Conservation (phyloP, 2,888 invertebrate genomes). For the Penaeus monodon region DNA sequence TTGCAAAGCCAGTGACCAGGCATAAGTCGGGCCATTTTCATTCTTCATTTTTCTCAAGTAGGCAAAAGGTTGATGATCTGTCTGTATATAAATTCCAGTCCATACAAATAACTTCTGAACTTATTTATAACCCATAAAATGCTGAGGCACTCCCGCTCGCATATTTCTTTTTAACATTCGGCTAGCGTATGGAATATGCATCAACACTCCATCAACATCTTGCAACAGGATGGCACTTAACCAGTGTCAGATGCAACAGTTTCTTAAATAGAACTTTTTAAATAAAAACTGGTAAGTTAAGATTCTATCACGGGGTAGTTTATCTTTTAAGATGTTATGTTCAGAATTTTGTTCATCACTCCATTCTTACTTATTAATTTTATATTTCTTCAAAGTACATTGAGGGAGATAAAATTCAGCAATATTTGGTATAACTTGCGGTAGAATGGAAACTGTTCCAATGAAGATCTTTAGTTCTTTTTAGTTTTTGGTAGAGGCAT, state of each 20-base stretch:
- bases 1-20: constrained; percentile 63
- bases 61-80: constrained; percentile 65
- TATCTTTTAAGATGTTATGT: neutral
- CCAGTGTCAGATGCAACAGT: constrained; percentile 8
- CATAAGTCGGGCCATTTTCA: constrained; percentile 59
- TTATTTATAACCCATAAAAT: constrained; percentile 66
- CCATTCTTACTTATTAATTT: neutral
- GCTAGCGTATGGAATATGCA: constrained; percentile 14
- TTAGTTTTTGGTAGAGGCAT: constrained; percentile 3
- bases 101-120: constrained; percentile 65
- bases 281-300: neutral
- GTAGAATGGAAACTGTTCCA: neutral
- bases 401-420: constrained; percentile 4
- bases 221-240: constrained; percentile 13
- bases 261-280: neutral
- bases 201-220: neutral
- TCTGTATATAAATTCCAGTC: constrained; percentile 65
- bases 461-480: neutral
- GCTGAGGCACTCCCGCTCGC: constrained; percentile 64
- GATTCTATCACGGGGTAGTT: neutral
- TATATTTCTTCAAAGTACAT: neutral
- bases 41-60: constrained; percentile 61
- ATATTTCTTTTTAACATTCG: neutral
- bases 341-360: neutral
- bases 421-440: constrained; percentile 14